Evolutionary conservation across 2,888 invertebrate species (phyloP), one percentile per base, ranked within the genome.

Genomic region (Protonemura montana): DNA sequence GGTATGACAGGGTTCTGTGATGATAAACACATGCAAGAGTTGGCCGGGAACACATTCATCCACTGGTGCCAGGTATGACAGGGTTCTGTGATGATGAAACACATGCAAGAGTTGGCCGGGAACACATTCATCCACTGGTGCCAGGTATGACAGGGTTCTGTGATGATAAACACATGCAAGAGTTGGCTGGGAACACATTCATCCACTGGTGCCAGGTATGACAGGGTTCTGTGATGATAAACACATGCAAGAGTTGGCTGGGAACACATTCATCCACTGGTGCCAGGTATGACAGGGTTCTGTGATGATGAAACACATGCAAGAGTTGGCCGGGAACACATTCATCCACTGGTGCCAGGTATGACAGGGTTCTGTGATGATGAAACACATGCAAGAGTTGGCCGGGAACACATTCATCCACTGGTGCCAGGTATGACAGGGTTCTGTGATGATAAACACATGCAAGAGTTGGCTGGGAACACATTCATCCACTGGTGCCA

Each of bases 401-500:
- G n/a, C n/a, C n/a, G n/a, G n/a, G n/a, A n/a, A 59, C 59, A 59
- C 21, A 59, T 59, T 59, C 59, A 59, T 59, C 59, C 59, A 59
- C 59, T 59, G 59, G 59, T 59, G 59, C 59, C 59, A 59, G 16
- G 59, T 21, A 13, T 59, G 21, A 21, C 59, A 10, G 21, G 59
- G 59, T 21, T 59, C 59, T 59, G 59, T 59, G 21, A 13, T 21
- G 6, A 59, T 21, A 59, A 59, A 59, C 59, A 13, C 59, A 59
- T 10, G 59, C 59, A 59, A n/a, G n/a, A n/a, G n/a, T n/a, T n/a
- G n/a, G n/a, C n/a, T n/a, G n/a, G n/a, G n/a, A n/a, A 59, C 59
- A 59, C 21, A 59, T 59, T 59, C 59, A 59, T 59, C 59, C 59
- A 59, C 59, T 59, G 59, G 59, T 59, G 59, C 59, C 59, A 59